A percentile compares a stretch with the other conserved stretches of the same genome.
These are phyloP conservation scores for Oasisia sp. DNA, from an alignment of 2,888 invertebrate genomes.

Conservation along the genomic window DNA sequence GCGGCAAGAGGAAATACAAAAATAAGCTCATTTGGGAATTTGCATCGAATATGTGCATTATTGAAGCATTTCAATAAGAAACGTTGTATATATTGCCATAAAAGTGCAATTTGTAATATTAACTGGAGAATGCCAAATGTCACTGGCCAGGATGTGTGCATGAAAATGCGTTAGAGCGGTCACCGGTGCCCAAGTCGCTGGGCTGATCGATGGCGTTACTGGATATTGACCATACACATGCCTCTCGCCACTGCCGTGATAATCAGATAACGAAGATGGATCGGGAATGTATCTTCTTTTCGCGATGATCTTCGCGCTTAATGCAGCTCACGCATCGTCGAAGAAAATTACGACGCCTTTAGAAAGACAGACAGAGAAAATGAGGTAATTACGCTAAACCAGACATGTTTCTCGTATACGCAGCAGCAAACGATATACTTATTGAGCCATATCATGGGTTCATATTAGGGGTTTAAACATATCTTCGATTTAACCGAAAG, in stretches of 20 bases:
- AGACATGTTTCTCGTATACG: not conserved
- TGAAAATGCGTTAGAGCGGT: not conserved
- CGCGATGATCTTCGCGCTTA: not conserved
- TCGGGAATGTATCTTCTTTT: not conserved
- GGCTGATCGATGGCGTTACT: not conserved
- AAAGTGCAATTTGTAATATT: not conserved
- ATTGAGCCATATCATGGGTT: not conserved
- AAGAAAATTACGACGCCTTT: not conserved
- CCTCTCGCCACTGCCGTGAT: not conserved
- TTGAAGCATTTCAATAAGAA: not conserved
- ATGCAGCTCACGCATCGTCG: not conserved
- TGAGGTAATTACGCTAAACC: not conserved
- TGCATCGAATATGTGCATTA: not conserved
- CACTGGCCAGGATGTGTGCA: not conserved
- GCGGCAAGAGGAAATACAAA: not conserved
- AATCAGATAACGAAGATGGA: not conserved
- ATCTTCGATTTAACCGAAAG: not conserved
- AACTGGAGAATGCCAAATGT: not conserved
- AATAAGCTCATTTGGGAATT: not conserved
- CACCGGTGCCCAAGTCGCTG: not conserved
- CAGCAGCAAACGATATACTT: not conserved
- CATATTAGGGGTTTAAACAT: not conserved
- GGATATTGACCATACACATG: not conserved
- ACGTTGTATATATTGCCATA: not conserved
- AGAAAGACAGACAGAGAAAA: not conserved